Conservation (phyloP, 2,797 vertebrate species). For the Cercopithecus diana region DNA sequence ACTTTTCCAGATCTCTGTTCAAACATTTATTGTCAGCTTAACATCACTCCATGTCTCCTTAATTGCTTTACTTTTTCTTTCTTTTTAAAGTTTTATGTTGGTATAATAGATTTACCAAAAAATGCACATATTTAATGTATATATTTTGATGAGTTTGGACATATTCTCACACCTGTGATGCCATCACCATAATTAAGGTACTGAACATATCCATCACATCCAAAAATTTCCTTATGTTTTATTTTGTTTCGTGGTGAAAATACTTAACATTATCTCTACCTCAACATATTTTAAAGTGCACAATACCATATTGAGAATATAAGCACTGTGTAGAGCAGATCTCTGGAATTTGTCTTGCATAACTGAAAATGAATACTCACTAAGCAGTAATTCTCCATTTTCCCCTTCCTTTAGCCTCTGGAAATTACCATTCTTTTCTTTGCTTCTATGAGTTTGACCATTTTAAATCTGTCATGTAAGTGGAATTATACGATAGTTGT, state of each 20-base stretch:
- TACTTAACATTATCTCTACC: not conserved
- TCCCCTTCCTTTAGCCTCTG: too few relatives aligned
- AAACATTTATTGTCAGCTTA: not conserved
- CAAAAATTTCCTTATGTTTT: not conserved
- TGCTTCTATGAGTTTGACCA: not conserved
- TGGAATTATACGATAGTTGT: not conserved
- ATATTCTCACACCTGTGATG: not conserved
- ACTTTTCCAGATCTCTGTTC: not conserved
- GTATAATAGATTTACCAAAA: not conserved
- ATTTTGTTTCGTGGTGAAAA: not conserved
- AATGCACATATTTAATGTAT: not conserved
- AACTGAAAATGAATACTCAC: not conserved
- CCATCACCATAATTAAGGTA: not conserved
- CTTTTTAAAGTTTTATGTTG: not conserved
- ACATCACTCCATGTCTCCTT: not conserved
- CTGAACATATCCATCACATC: not conserved
- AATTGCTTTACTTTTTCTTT: not conserved
- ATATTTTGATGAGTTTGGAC: not conserved
- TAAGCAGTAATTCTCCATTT: not conserved
- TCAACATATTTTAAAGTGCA: not conserved
- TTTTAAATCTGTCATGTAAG: not conserved
- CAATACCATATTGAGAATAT: not conserved
- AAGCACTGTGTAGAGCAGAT: not conserved
- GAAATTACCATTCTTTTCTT: not conserved
- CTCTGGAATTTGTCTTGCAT: not conserved